phyloP scores from a whole-genome alignment of 1,140 invertebrate genomes.

The Mactra quadrangularis region DNA sequence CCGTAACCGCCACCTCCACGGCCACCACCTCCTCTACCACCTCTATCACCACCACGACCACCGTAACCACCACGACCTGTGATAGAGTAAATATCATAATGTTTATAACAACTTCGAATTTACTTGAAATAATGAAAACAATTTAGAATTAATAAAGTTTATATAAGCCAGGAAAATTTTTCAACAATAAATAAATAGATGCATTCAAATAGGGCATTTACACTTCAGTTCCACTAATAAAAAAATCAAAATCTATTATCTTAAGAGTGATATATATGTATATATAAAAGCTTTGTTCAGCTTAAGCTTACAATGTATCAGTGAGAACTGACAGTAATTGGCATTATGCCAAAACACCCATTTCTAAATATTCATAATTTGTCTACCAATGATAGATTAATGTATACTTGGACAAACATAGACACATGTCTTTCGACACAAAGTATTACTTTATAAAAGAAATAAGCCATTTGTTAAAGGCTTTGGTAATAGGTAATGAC shows the following conservation, averaged over 20 bases:
- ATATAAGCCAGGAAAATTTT: background rate
- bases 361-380: too few species aligned
- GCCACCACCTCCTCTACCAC: constrained; percentile 29
- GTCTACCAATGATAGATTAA: too few species aligned
- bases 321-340: too few species aligned
- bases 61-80: constrained; percentile 23
- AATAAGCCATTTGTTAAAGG: background rate
- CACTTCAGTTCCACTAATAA: background rate
- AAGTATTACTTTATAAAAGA: background rate
- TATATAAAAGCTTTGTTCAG: too few species aligned
- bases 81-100: background rate
- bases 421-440: too few species aligned
- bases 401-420: too few species aligned
- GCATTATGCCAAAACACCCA: too few species aligned
- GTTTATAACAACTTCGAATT: background rate
- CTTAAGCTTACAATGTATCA: too few species aligned
- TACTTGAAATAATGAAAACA: background rate
- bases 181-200: too few species aligned
- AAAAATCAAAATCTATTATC: background rate
- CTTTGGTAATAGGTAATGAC: too few species aligned
- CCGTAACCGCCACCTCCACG: constrained; percentile 34
- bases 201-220: too few species aligned
- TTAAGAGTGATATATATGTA: too few species aligned
- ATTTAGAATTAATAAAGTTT: background rate
- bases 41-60: constrained; percentile 31